A percentile compares a stretch with the other conserved stretches of the same genome.
Conservation (phyloP, 2,888 invertebrate genomes). For the Melieria picta region DNA sequence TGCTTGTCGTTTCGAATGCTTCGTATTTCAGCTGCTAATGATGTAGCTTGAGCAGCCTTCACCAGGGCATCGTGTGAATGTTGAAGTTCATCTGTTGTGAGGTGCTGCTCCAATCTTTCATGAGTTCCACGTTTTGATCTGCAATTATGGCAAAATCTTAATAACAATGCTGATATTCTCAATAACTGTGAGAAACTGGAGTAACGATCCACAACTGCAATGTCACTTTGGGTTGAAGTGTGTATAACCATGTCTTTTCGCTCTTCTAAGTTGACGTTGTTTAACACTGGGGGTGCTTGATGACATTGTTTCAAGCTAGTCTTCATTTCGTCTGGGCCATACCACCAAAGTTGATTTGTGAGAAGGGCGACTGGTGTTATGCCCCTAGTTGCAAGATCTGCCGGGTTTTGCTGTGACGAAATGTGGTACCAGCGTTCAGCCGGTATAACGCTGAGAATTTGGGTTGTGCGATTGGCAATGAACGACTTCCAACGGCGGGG, state of each 20-base stretch:
- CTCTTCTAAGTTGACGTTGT: too few relatives aligned
- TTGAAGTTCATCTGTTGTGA: conserved; percentile 22
- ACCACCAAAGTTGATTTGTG: conserved; percentile 21
- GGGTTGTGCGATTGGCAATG: conserved; percentile 27
- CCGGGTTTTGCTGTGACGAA: conserved; percentile 28
- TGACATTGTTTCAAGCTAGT: too few relatives aligned
- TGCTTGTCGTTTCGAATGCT: conserved; percentile 13
- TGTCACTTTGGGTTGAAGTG: too few relatives aligned
- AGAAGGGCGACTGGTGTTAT: conserved; percentile 14
- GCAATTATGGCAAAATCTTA: too few relatives aligned
- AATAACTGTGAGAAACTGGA: too few relatives aligned
- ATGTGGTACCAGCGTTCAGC: conserved; percentile 25
- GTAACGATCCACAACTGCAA: too few relatives aligned
- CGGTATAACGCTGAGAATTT: conserved; percentile 21
- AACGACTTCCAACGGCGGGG: conserved; percentile 22
- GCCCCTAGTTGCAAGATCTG: conserved; percentile 25
- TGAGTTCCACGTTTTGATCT: conserved; percentile 15
- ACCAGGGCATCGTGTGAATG: conserved; percentile 26
- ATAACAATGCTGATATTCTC: too few relatives aligned
- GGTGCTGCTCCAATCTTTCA: not conserved
- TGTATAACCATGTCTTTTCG: too few relatives aligned
- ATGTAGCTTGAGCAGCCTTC: conserved; percentile 25
- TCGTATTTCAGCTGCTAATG: conserved; percentile 28
- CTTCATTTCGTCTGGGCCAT: conserved; percentile 5
- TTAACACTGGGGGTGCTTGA: not conserved